These are phyloP conservation scores for Pristionchus fissidentatus DNA, from an alignment of 2,888 invertebrate species.

Conservation along the genomic window DNA sequence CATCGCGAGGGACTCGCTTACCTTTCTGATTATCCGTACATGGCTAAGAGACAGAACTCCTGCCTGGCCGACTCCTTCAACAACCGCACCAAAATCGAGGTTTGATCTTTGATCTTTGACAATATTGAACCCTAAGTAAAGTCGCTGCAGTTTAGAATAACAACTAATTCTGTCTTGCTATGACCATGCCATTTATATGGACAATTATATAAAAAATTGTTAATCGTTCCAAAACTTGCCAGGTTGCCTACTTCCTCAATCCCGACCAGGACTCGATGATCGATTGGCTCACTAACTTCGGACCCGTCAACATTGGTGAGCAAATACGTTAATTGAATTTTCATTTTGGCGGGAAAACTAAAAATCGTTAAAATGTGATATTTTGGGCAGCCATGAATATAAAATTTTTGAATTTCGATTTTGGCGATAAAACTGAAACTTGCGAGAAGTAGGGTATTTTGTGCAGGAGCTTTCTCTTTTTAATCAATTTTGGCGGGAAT, in stretches of 20 bases:
- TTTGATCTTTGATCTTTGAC: slow-evolving; percentile 11
- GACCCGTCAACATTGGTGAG: slow-evolving; percentile 73
- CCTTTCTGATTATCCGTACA: slow-evolving; percentile 88
- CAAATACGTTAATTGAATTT: background rate
- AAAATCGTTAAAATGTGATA: no score
- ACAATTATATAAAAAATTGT: no score
- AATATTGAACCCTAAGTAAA: no score
- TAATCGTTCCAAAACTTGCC: background rate
- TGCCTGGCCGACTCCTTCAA: slow-evolving; percentile 60
- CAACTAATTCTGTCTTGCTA: no score
- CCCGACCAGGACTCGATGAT: slow-evolving; percentile 73
- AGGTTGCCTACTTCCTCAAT: slow-evolving; percentile 72
- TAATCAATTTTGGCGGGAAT: background rate
- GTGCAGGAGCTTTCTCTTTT: background rate
- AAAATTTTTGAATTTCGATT: background rate
- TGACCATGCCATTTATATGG: no score
- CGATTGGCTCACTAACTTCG: slow-evolving; percentile 74
- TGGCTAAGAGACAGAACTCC: slow-evolving; percentile 79
- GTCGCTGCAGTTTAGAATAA: no score
- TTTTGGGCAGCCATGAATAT: background rate
- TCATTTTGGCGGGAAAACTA: background rate
- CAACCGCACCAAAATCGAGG: slow-evolving; percentile 69
- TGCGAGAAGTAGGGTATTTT: no score
- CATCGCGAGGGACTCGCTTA: slow-evolving; percentile 82
- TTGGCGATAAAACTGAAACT: background rate